Percentiles rank a stretch among this genome's conserved stretches.
These are phyloP conservation scores for Gadus macrocephalus DNA, from an alignment of 2,113 vertebrate species.

Conservation along the genomic window DNA sequence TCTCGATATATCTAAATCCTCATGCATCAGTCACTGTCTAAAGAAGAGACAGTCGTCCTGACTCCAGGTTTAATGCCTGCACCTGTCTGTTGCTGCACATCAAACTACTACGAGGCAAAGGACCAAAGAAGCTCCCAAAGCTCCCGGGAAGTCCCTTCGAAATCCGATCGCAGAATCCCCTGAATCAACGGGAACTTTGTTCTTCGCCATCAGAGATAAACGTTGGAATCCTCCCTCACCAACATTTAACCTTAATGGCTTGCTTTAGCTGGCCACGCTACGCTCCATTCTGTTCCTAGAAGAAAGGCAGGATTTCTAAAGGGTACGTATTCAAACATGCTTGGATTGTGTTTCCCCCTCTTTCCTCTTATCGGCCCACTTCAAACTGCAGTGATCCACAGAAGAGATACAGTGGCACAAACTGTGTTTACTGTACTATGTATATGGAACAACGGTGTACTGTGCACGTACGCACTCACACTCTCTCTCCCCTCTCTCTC, in stretches of 20 bases:
- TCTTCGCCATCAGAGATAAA: slow-evolving; percentile 65
- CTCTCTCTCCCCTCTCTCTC: too few species aligned
- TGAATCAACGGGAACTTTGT: slow-evolving; percentile 65
- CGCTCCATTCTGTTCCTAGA: slow-evolving; percentile 56
- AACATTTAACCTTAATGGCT: slow-evolving; percentile 67
- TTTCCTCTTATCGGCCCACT: slow-evolving; percentile 35
- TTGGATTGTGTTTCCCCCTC: slow-evolving; percentile 28
- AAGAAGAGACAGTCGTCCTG: slow-evolving; percentile 38
- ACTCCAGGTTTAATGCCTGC: slow-evolving; percentile 54
- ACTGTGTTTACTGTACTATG: too few species aligned
- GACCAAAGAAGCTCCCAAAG: slow-evolving; percentile 46
- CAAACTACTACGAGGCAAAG: slow-evolving; percentile 34
- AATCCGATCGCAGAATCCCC: slow-evolving; percentile 64
- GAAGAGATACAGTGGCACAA: neutral
- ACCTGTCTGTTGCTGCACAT: slow-evolving; percentile 65
- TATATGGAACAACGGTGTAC: too few species aligned
- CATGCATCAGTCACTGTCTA: slow-evolving; percentile 34
- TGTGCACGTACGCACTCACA: too few species aligned
- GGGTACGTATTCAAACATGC: slow-evolving; percentile 41
- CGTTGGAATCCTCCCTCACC: slow-evolving; percentile 60
- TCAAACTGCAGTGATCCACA: slow-evolving; percentile 14
- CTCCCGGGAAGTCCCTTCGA: slow-evolving; percentile 60
- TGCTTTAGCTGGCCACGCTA: slow-evolving; percentile 60
- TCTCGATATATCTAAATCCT: slow-evolving; percentile 42
- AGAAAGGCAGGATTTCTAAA: slow-evolving; percentile 55